Evolutionary conservation across 2,113 vertebrate species (phyloP), one percentile per base, ranked within the genome.

Genomic region (Phainopepla nitens): DNA sequence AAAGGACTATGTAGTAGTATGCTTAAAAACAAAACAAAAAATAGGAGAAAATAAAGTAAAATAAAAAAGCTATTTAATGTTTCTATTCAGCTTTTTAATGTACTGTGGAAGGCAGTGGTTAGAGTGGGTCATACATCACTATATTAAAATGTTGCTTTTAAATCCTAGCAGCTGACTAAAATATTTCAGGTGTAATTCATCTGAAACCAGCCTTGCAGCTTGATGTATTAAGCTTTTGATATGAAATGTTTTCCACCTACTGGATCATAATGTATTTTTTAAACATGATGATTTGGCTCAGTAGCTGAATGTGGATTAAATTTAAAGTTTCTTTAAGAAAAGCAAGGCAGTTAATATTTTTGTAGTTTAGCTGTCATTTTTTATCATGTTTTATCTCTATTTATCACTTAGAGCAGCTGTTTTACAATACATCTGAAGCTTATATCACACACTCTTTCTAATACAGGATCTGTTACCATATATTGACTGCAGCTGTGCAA

Each of bases 121-220:
- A 80, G 58, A 95, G 27, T 29, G 16, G 71, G 61, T 91, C 82
- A 94, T 96, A 91, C 19, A 97, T 91, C 86, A 96, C 42, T 89
- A 71, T 94, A 94, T 94, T 95, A 94, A 96, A 97, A 92, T 60
- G 42, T 18, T 83, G 17, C 5, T 96, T 96, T 92, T 61, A 96
- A 88, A 93, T 66, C 47, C 57, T 62, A 88, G 60, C 11, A 90
- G 44, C 81, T 97, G 94, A 96, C 95, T 94, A 84, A 96, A 96
- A 92, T 89, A 96, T 94, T 97, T 76, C 86, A 88, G 36, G 33
- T 88, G 77, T 82, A 97, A 96, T 96, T 93, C 87, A 94, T 97
- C 83, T 94, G 65, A 87, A 96, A 83, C 27, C 49, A 93, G 29
- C 16, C 10, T 71, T 78, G 17, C 51, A 81, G 33, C 33, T 56